Conservation (phyloP, 35 echinoderm and acorn worm species). For the Lytechinus variegatus region DNA sequence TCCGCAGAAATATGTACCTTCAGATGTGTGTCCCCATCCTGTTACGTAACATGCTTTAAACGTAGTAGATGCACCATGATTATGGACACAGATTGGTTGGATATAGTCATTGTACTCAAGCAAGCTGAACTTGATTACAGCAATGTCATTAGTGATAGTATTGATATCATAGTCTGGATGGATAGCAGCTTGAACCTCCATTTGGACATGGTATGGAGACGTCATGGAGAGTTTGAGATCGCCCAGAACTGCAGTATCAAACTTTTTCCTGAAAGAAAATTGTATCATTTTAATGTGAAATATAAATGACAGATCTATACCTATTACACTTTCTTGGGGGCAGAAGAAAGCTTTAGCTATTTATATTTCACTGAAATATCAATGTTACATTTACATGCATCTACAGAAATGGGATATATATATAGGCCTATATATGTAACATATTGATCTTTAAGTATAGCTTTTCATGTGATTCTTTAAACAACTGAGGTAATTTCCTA, state of each 20-base stretch:
- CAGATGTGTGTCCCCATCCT: conserved; percentile 37
- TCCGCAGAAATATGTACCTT: neutral
- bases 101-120: conserved; percentile 24
- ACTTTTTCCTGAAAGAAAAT: neutral
- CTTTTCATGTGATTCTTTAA: neutral
- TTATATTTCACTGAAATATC: neutral
- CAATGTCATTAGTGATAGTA: conserved; percentile 20
- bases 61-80: neutral
- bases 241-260: neutral
- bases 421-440: neutral
- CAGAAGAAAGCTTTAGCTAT: neutral
- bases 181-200: neutral
- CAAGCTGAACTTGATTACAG: conserved; percentile 8
- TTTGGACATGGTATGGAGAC: conserved; percentile 16
- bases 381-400: neutral
- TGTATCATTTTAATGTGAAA: neutral
- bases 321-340: no score
- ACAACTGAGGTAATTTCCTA: neutral
- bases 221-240: conserved; percentile 40
- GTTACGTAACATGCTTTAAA: conserved; percentile 30
- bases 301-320: neutral
- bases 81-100: neutral
- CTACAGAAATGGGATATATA: no score
- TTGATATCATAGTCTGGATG: conserved; percentile 30
- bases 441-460: neutral